phyloP scores from a whole-genome alignment of 2,113 vertebrate species.

The Porphyrio hochstetteri region DNA sequence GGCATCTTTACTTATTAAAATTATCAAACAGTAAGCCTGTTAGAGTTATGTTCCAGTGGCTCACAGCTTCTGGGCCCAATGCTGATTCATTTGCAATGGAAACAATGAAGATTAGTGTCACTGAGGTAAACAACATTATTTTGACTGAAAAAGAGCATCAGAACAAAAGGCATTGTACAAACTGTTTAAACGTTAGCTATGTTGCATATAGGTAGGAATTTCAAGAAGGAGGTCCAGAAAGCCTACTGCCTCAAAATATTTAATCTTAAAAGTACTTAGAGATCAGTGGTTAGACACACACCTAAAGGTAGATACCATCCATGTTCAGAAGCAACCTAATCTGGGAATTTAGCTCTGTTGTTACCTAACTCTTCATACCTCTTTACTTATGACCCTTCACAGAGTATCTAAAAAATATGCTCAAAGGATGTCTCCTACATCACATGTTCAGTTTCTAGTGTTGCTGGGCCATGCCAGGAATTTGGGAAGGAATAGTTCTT shows the following conservation, averaged over 20 bases:
- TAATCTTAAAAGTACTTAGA: neutral
- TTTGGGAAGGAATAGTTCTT: neutral
- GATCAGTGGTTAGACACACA: neutral
- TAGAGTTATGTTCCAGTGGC: neutral
- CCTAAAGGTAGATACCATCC: neutral
- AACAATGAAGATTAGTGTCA: neutral
- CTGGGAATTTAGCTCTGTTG: neutral
- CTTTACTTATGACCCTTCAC: neutral
- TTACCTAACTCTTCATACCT: neutral
- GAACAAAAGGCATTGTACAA: neutral
- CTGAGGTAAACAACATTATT: neutral
- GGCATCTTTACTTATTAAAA: neutral
- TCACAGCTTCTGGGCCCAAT: neutral
- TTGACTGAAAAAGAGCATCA: neutral
- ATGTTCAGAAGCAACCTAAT: neutral
- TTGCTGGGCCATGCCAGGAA: accelerated
- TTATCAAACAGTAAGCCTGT: neutral
- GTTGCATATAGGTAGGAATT: neutral
- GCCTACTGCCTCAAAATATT: neutral
- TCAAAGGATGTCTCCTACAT: neutral
- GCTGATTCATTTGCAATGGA: neutral
- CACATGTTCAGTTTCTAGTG: neutral
- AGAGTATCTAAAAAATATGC: neutral
- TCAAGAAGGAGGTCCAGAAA: neutral
- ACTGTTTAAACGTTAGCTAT: neutral